phyloP scores from a whole-genome alignment of 1,140 invertebrate genomes.

The Tetragnatha versicolor region DNA sequence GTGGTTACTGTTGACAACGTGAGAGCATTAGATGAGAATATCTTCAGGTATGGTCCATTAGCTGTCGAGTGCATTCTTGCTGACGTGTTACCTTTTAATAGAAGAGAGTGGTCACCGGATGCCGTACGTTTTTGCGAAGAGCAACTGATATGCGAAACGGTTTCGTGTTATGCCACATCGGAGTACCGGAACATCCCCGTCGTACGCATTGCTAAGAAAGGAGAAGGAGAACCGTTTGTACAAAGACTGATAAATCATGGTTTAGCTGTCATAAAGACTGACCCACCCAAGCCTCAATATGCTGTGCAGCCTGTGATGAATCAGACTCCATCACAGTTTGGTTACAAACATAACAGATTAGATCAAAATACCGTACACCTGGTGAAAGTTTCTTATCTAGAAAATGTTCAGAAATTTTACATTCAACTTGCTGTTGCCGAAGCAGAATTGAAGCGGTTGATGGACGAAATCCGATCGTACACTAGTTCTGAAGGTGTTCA shows the following conservation, averaged over 20 bases:
- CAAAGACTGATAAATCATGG: conserved; percentile 38
- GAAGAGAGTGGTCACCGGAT: background rate
- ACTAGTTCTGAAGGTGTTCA: background rate
- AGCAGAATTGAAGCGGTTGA: conserved; percentile 29
- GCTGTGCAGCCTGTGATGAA: too few relatives aligned
- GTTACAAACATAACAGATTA: conserved; percentile 20
- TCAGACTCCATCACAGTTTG: background rate
- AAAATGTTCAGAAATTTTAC: conserved; percentile 25
- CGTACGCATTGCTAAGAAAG: conserved; percentile 25
- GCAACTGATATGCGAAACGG: background rate
- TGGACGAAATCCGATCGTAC: conserved; percentile 23
- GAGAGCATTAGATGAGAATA: conserved; percentile 4
- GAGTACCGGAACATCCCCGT: background rate
- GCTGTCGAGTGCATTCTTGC: conserved; percentile 45
- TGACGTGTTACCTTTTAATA: conserved; percentile 8
- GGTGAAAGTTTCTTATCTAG: conserved; percentile 16
- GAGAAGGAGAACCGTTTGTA: conserved; percentile 32
- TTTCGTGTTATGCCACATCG: conserved; percentile 3
- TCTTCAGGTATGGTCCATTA: background rate
- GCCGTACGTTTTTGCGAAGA: conserved; percentile 9
- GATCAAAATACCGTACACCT: conserved; percentile 25
- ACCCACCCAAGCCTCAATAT: too few relatives aligned
- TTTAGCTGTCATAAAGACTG: conserved; percentile 7
- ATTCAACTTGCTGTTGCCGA: conserved; percentile 29
- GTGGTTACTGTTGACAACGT: background rate